These are phyloP conservation scores for Excalfactoria chinensis DNA, from an alignment of 2,113 vertebrate genomes.

Conservation along the genomic window DNA sequence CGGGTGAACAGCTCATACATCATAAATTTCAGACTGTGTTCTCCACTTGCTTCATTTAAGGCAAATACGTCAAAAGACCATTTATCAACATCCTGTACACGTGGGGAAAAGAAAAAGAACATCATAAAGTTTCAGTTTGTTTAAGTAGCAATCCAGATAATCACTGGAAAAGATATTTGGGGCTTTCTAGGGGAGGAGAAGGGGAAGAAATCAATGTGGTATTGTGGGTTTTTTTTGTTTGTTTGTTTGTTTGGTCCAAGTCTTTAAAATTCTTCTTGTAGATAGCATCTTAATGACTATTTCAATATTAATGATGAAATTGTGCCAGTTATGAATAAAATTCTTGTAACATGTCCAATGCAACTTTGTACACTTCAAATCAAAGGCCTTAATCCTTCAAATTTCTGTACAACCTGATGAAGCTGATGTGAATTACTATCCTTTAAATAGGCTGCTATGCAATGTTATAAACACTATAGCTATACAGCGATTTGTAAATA, in stretches of 20 bases:
- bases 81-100: conserved; percentile 91
- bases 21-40: conserved; percentile 97
- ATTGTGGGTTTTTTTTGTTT: neutral
- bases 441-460: neutral
- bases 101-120: neutral
- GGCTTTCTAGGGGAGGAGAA: neutral
- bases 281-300: neutral
- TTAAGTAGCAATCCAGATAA: neutral
- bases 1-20: conserved; percentile 97
- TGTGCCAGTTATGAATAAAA: neutral
- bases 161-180: neutral
- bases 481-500: neutral
- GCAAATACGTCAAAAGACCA: conserved; percentile 98
- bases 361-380: neutral
- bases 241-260: neutral
- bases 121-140: neutral
- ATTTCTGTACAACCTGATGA: neutral
- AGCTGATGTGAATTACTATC: neutral
- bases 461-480: neutral
- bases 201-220: neutral
- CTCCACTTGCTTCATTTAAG: conserved; percentile 93
- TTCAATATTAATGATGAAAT: neutral
- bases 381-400: neutral
- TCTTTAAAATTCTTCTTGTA: neutral
- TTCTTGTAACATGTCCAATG: neutral